Evolutionary conservation across 2,113 vertebrate genomes (phyloP).

Genomic region (Laticauda laticaudata): DNA sequence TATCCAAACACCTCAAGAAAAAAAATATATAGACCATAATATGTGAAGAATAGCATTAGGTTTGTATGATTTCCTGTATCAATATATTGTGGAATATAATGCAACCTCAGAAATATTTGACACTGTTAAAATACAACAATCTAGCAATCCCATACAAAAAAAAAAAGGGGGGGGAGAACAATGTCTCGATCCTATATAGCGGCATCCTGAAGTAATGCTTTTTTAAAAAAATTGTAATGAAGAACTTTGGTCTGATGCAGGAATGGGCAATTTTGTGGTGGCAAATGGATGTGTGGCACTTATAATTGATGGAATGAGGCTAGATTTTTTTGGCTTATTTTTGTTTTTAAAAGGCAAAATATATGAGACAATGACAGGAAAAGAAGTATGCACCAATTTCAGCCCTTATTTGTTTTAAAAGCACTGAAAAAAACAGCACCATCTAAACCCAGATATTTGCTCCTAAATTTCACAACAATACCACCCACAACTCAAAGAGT

Average conservation of each 20-base stretch:
- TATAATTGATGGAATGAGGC: background rate
- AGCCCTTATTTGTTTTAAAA: background rate
- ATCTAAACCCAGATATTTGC: background rate
- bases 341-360: background rate
- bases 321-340: background rate
- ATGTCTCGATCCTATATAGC: accelerated
- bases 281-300: background rate
- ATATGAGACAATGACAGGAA: background rate
- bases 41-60: background rate
- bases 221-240: background rate
- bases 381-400: background rate
- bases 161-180: accelerated
- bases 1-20: background rate
- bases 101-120: background rate
- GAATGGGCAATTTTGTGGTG: background rate
- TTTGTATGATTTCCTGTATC: accelerated
- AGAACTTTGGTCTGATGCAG: background rate
- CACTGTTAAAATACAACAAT: background rate
- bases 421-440: background rate
- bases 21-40: accelerated
- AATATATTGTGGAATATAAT: accelerated
- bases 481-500: background rate
- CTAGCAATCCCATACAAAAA: accelerated
- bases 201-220: background rate
- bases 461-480: background rate